Base-by-base conservation (phyloP, 2,888 invertebrate species). In the Machimus rusticus region DNA sequence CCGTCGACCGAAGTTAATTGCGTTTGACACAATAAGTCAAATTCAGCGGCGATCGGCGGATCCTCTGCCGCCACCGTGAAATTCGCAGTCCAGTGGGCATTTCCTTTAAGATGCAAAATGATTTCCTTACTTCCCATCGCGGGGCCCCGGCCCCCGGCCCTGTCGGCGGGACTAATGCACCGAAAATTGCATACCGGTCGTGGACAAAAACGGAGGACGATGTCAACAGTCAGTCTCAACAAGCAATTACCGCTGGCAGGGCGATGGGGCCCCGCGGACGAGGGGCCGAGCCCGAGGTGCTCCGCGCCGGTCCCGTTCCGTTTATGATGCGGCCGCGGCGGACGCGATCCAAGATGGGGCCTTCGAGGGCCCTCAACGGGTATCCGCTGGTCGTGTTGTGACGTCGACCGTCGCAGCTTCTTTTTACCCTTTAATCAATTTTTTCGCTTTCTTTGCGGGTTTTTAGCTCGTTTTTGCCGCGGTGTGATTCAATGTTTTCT, bases 401-500 rank as follows among this genome's bases (percentile, higher is more conserved):
- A 86, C 86, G 86, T 85, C 74, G 74, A 55, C 43, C 51, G 46
- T 85, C 55, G 34, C 39, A 78, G 77, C 77, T 28, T 77, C 57
- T 77, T 84, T 76, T 55, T 77, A 28, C 76, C 82, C 74, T 74
- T 46, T 85, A 37, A 78, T 55, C n/a, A 74, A 46, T 77, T 55
- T 82, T 86, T 88, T 88, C 78, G 84, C 77, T 84, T 16, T 66
- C 66, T 74, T 87, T 74, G 77, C 46, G 39, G 34, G 84, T 57
- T 88, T 85, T 76, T 85, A 85, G 74, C 77, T 88, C 74, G 74
- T 79, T 87, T 87, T 87, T 79, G 74, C 31, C 66, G 74, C 87
- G 87, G 88, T 88, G 87, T 87, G 88, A 88, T 88, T 88, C 87
- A 88, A 87, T 88, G 88, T 88, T 88, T 88, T 88, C 87, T 88